These are phyloP conservation scores for Nyctereutes procyonoides DNA, from an alignment of 2,113 vertebrate genomes.

Conservation along the genomic window DNA sequence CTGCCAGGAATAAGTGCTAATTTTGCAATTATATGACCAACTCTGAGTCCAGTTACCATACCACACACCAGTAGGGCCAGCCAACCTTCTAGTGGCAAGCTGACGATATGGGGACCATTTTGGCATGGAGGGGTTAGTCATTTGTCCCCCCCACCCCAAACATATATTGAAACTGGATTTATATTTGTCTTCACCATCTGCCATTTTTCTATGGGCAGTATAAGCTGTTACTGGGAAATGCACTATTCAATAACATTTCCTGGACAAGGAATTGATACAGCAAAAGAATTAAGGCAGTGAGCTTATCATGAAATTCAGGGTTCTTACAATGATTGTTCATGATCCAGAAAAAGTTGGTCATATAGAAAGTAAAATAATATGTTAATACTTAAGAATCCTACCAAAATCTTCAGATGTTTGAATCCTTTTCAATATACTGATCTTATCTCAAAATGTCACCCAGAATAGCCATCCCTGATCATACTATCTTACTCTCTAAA, in stretches of 20 bases:
- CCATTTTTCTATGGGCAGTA: background rate
- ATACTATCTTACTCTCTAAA: background rate
- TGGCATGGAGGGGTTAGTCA: background rate
- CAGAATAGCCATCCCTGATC: background rate
- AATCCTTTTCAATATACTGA: background rate
- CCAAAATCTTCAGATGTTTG: background rate
- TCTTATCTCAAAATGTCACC: background rate
- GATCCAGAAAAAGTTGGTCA: background rate
- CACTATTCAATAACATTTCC: background rate
- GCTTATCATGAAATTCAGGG: background rate
- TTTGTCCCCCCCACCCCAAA: background rate
- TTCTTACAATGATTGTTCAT: background rate
- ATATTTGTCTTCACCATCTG: background rate
- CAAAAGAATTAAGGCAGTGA: background rate
- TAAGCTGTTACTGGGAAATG: background rate
- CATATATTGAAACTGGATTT: background rate
- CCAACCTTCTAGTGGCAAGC: background rate
- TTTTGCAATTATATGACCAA: background rate
- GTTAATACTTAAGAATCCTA: background rate
- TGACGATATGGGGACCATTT: background rate
- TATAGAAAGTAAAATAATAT: background rate
- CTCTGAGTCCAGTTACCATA: background rate
- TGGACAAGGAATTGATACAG: background rate
- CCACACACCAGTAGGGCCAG: background rate
- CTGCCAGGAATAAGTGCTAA: background rate